Evolutionary conservation across 2,113 vertebrate species (phyloP).

Genomic region (Silurus asotus): DNA sequence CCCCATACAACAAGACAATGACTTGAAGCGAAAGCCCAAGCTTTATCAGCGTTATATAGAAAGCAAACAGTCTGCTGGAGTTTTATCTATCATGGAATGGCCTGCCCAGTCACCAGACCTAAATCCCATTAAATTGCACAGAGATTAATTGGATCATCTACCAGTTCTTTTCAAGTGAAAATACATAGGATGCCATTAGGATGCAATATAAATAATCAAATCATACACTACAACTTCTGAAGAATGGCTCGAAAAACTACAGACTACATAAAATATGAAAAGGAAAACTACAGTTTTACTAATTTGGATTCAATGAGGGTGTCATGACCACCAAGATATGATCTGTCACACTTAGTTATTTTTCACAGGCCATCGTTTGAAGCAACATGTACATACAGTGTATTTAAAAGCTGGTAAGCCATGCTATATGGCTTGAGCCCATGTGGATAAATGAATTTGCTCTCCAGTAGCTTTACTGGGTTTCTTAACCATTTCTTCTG

Average conservation of each 20-base stretch:
- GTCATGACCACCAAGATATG: conserved; percentile 4
- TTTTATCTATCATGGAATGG: no score
- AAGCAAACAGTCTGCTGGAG: no score
- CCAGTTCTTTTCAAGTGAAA: conserved; percentile 26
- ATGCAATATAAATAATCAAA: conserved; percentile 28
- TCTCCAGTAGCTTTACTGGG: background rate
- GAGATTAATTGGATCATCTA: background rate
- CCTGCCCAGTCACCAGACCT: no score
- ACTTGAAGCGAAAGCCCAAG: no score
- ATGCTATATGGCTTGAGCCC: background rate
- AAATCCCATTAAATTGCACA: no score
- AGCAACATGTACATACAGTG: conserved; percentile 18
- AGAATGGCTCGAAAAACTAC: background rate
- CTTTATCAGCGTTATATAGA: no score
- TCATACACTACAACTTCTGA: background rate
- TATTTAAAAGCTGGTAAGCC: background rate
- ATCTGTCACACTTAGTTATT: background rate
- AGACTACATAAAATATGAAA: background rate
- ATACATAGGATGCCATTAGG: conserved; percentile 16
- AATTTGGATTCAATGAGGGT: conserved; percentile 28
- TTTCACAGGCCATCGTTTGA: background rate
- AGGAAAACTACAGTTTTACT: conserved; percentile 18
- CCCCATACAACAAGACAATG: no score
- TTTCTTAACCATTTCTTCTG: conserved; percentile 1
- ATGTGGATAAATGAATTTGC: background rate